Conservation (phyloP, 2,888 invertebrate species). For the Coenonympha glycerion region DNA sequence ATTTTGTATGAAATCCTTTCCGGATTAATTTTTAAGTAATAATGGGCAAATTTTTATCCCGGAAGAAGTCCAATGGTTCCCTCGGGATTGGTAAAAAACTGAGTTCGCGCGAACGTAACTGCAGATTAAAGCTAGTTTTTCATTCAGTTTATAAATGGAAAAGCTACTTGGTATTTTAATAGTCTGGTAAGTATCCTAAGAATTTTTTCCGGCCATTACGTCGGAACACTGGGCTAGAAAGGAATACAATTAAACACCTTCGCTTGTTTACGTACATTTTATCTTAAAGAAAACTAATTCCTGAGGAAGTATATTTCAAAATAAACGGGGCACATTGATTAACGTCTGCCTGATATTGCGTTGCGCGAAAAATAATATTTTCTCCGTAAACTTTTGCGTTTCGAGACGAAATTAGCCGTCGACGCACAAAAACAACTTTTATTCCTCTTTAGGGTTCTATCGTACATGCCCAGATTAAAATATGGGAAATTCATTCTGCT, state of each 20-base stretch:
- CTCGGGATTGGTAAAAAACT: no score
- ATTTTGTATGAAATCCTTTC: no score
- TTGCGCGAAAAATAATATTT: constrained; percentile 29
- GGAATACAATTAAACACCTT: not conserved
- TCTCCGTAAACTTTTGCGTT: constrained; percentile 28
- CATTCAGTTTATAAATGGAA: no score
- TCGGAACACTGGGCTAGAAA: not conserved
- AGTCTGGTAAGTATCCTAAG: not conserved
- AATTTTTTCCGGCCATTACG: not conserved
- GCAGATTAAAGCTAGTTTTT: no score
- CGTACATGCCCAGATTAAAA: not conserved
- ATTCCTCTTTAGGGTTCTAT: constrained; percentile 10
- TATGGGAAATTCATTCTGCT: not conserved
- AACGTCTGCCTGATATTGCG: constrained; percentile 23
- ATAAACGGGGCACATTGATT: constrained; percentile 24
- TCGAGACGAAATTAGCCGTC: constrained; percentile 26
- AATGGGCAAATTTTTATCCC: no score
- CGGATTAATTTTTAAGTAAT: no score
- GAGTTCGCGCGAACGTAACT: no score
- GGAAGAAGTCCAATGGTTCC: no score
- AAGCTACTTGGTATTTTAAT: no score
- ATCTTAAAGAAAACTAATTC: constrained; percentile 10
- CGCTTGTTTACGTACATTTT: not conserved
- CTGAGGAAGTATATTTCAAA: constrained; percentile 16
- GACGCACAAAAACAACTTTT: constrained; percentile 27